Evolutionary conservation across 2,797 vertebrate genomes (phyloP), one percentile per base, ranked within the genome.

Genomic region (Podarcis lilfordi): DNA sequence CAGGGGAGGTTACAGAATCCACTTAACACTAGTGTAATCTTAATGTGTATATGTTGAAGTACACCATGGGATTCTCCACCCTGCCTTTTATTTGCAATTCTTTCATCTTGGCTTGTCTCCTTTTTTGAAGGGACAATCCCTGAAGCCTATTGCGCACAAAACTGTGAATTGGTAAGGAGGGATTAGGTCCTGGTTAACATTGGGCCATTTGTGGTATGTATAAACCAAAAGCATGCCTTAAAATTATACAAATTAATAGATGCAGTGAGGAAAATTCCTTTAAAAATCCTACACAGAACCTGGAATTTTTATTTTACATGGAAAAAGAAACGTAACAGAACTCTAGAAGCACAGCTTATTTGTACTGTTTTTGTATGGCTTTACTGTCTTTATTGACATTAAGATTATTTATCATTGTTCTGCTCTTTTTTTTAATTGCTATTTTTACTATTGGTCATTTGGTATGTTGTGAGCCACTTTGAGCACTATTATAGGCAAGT

Each of bases 241-340:
- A 61, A 64, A 55, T 55, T 55, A 55, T 17, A 89, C 35, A 94
- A 88, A 43, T 35, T 19, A 77, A 68, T 1, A 29, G 78, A 40
- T 91, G 81, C 23, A 25, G 23, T 35, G 82, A 15, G 2, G 86
- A 90, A 93, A 75, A 0, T 59, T 8, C 37, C 55, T 9, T 9
- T 90, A 37, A n/a, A 68, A 79, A 76, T 8, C 29, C 76, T 84
- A 15, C 50, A 55, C 32, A 7, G 40, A 9, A 29, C 17, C 1
- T 0, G 27, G 32, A 35, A 50, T 68, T 32, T 64, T 0, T 15
- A 55, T 15, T 55, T 15, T 55, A 55, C 50, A 0, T 7, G 8
- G 25, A 29, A 50, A 75, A 93, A 86, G 55, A 79, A 93, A 82
- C 4, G 8, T 27, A 61, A 69, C 2, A 40, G 64, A 92, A 93